Percentiles rank a stretch among this genome's conserved stretches.
Evolutionary conservation across 2,113 vertebrate species (phyloP).

Genomic region (Xiphorhynchus elegans): DNA sequence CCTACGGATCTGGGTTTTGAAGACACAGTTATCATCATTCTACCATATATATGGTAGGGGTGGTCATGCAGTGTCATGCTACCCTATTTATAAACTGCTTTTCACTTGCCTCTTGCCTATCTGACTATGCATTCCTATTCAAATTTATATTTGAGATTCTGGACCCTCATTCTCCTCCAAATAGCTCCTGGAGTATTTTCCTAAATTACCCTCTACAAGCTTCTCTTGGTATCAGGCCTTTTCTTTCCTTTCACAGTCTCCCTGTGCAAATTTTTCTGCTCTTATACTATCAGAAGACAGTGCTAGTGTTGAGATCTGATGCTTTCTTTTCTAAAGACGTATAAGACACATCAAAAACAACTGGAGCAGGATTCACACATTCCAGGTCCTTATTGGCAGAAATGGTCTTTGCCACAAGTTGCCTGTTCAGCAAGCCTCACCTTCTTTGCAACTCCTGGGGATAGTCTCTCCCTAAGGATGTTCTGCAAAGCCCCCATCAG

Average conservation of each 20-base stretch:
- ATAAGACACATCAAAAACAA: neutral
- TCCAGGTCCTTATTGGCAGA: neutral
- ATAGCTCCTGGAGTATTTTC: neutral
- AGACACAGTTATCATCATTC: neutral
- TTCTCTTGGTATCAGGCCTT: neutral
- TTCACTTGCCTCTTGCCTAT: neutral
- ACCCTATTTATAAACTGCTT: neutral
- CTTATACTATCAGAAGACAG: neutral
- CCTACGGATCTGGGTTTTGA: neutral
- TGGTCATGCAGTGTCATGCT: neutral
- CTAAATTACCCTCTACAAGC: neutral
- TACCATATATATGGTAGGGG: neutral
- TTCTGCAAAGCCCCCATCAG: neutral
- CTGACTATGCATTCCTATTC: neutral
- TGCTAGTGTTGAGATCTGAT: neutral
- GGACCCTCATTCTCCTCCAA: neutral
- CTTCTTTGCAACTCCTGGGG: neutral
- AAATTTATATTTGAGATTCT: neutral
- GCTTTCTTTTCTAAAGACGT: neutral
- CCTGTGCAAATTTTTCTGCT: neutral
- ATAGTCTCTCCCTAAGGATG: neutral
- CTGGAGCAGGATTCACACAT: neutral
- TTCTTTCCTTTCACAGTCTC: neutral
- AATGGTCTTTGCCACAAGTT: neutral
- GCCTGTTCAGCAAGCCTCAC: neutral